A percentile compares a stretch with the other conserved stretches of the same genome.
Conservation (phyloP, 2,797 vertebrate genomes). For the Mycteria americana region DNA sequence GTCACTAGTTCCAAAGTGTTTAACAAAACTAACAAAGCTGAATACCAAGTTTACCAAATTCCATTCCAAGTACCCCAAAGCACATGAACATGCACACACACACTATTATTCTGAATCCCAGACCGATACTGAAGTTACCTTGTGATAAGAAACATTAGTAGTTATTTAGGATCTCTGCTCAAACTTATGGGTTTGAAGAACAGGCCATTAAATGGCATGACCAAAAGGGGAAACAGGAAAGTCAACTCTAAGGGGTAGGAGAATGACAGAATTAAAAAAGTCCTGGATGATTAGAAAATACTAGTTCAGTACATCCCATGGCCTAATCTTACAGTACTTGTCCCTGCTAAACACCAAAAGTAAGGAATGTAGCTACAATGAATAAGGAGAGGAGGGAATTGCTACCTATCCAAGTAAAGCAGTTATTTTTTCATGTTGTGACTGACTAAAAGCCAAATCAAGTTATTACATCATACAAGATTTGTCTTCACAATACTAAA, state of each 20-base stretch:
- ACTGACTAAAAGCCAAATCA: neutral
- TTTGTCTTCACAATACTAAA: neutral
- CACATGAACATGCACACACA: rapidly evolving
- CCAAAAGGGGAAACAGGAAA: neutral
- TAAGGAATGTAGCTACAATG: neutral
- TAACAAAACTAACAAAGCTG: neutral
- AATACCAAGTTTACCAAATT: neutral
- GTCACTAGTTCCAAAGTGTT: neutral
- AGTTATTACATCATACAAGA: neutral
- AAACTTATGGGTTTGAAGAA: neutral
- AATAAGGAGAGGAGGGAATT: neutral
- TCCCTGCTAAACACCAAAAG: neutral
- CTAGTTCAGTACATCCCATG: neutral
- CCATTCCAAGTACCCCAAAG: neutral
- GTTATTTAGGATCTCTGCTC: neutral
- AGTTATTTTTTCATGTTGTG: neutral
- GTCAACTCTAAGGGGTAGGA: neutral
- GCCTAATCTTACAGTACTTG: neutral
- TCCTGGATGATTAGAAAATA: neutral
- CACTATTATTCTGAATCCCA: neutral
- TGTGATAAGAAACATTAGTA: neutral
- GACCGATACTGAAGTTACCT: neutral
- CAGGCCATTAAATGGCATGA: neutral
- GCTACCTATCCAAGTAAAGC: neutral
- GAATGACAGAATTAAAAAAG: neutral